A percentile compares a stretch with the other conserved stretches of the same genome.
Conservation (phyloP, 1,140 invertebrate species). For the Muscidifurax raptorellus region DNA sequence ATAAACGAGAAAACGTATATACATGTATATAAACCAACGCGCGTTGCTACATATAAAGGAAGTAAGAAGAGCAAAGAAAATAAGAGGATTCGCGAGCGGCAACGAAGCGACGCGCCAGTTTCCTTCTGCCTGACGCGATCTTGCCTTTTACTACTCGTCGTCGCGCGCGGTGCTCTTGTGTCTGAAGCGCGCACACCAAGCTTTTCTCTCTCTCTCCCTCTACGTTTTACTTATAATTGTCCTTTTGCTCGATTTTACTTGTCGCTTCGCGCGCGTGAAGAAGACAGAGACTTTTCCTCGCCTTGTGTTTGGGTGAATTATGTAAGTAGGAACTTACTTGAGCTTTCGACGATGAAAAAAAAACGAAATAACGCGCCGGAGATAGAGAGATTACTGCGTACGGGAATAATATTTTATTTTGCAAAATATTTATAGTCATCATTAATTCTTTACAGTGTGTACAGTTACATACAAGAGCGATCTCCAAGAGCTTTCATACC, state of each 20-base stretch:
- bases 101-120: slow-evolving; percentile 15
- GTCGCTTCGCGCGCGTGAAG: slow-evolving; percentile 7
- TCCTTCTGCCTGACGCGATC: slow-evolving; percentile 28
- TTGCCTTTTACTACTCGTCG: slow-evolving; percentile 42
- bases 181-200: background rate
- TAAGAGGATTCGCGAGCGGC: slow-evolving; percentile 27
- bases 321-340: slow-evolving; percentile 41
- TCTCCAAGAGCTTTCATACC: background rate
- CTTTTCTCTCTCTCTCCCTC: background rate
- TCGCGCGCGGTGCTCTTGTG: background rate
- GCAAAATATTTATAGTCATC: too few relatives aligned
- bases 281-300: slow-evolving; percentile 27
- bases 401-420: too few relatives aligned
- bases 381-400: slow-evolving; percentile 20
- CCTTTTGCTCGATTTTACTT: slow-evolving; percentile 43
- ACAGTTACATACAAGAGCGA: too few relatives aligned
- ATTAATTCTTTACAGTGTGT: too few relatives aligned
- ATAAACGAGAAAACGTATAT: slow-evolving; percentile 1
- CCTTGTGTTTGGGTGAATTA: slow-evolving; percentile 43
- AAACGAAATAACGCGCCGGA: slow-evolving; percentile 20
- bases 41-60: slow-evolving; percentile 1
- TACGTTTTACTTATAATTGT: slow-evolving; percentile 34
- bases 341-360: background rate
- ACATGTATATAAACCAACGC: background rate
- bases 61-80: background rate